Base-by-base conservation (phyloP, 2,888 invertebrate species). In the Eumerus sabulonum region DNA sequence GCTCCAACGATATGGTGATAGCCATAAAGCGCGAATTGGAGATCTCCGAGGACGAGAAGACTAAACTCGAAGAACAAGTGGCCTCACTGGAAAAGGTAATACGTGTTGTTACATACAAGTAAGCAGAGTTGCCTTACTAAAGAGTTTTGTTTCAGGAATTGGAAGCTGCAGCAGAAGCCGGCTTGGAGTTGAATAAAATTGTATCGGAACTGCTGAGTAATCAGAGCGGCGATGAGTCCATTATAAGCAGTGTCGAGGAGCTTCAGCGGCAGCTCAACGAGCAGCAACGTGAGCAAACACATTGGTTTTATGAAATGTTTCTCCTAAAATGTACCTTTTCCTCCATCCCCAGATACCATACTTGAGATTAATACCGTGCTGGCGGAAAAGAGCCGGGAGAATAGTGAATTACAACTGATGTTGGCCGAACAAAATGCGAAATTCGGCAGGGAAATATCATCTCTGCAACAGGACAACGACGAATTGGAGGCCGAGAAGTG, bases 141-240 rank as follows among this genome's bases (percentile, higher is more conserved):
- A n/a, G n/a, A 40, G 12, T 57, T 19, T 40, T 50, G 0, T 56
- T 40, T 48, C 63, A 92, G 86, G 92, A 96, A 85, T 91, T 96
- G 45, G 95, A 96, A 87, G 93, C 92, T 84, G 94, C 95, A 0
- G 94, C 95, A 0, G 94, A 95, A 84, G 94, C 95, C 7, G 93
- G 93, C 47, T 89, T 96, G 82, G 96, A 96, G 87, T 86, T 94
- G 54, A 93, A 94, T 84, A 90, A 91, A 85, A 93, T 93, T 90
- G 87, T 94, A 35, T 90, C 92, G 0, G 93, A 93, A 84, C 90
- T 93, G 82, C 87, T 94, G 57, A 92, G 90, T 72, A 92, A 94
- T 68, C 94, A 95, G 81, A 92, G 92, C 77, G 91, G 93, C 0
- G 92, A 91, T 85, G 91, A 92, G 73, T 92, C 91, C 1, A 87